Conservation (phyloP, 2,888 invertebrate species). For the Marasmarcha lunaedactyla region DNA sequence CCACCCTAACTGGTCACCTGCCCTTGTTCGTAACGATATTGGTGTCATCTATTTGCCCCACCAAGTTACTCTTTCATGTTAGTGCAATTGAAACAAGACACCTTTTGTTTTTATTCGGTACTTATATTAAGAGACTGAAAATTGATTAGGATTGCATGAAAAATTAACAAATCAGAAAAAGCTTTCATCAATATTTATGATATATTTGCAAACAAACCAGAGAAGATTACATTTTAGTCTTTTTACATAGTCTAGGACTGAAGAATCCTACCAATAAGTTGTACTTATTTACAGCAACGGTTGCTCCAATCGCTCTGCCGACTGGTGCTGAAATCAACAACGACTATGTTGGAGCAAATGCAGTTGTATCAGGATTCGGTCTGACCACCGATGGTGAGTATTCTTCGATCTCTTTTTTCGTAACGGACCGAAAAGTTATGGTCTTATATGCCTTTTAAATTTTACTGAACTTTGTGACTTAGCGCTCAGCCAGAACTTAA, state of each 20-base stretch:
- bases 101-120: background rate
- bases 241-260: too few relatives aligned
- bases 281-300: conserved; percentile 23
- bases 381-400: conserved; percentile 12
- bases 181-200: too few relatives aligned
- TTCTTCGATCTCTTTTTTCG: too few relatives aligned
- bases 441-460: conserved; percentile 6
- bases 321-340: conserved; percentile 16
- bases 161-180: too few relatives aligned
- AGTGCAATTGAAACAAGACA: too few relatives aligned
- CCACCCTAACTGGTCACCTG: conserved; percentile 31
- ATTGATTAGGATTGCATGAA: too few relatives aligned
- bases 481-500: too few relatives aligned
- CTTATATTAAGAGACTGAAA: too few relatives aligned
- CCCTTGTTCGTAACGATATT: conserved; percentile 29
- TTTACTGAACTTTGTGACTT: conserved; percentile 7
- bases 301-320: conserved; percentile 26
- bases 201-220: too few relatives aligned
- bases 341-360: conserved; percentile 20
- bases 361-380: conserved; percentile 29
- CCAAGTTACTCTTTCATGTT: conserved; percentile 17
- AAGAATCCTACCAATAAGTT: too few relatives aligned
- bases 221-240: too few relatives aligned
- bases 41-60: conserved; percentile 28
- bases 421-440: too few relatives aligned